phyloP scores from a whole-genome alignment of 53 echinoderm and acorn worm species.

The Stichopus horrens region DNA sequence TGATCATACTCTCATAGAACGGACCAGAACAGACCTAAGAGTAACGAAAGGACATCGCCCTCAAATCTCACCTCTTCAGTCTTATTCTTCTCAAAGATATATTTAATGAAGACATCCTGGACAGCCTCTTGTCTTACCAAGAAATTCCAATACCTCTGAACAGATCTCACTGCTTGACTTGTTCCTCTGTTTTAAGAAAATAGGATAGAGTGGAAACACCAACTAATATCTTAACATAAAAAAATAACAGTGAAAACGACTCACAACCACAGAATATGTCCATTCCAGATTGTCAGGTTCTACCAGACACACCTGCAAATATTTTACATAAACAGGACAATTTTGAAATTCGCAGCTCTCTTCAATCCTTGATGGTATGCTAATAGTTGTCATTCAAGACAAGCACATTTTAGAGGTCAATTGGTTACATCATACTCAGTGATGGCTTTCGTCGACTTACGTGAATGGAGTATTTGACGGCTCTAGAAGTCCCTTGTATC shows the following conservation, averaged over 20 bases:
- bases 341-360: too few relatives aligned
- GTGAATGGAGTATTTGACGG: slow-evolving; percentile 91
- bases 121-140: slow-evolving; percentile 86
- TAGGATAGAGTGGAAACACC: neutral
- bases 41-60: too few relatives aligned
- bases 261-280: neutral
- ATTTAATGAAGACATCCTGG: slow-evolving; percentile 94
- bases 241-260: neutral
- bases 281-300: neutral
- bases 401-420: too few relatives aligned
- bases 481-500: slow-evolving; percentile 94
- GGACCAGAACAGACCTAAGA: too few relatives aligned
- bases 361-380: too few relatives aligned
- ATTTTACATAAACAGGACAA: neutral
- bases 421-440: too few relatives aligned
- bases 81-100: slow-evolving; percentile 94
- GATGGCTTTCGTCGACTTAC: slow-evolving; percentile 27
- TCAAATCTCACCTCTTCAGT: slow-evolving; percentile 59
- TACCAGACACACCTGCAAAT: too few relatives aligned
- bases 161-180: slow-evolving; percentile 61
- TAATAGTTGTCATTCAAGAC: too few relatives aligned
- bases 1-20: too few relatives aligned
- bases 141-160: slow-evolving; percentile 92
- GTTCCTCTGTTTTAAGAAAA: slow-evolving; percentile 57
- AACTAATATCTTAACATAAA: neutral